Percentiles rank a stretch among this genome's conserved stretches.
phyloP scores from a whole-genome alignment of 2,888 invertebrate genomes.

The Stictocephala bisonia region DNA sequence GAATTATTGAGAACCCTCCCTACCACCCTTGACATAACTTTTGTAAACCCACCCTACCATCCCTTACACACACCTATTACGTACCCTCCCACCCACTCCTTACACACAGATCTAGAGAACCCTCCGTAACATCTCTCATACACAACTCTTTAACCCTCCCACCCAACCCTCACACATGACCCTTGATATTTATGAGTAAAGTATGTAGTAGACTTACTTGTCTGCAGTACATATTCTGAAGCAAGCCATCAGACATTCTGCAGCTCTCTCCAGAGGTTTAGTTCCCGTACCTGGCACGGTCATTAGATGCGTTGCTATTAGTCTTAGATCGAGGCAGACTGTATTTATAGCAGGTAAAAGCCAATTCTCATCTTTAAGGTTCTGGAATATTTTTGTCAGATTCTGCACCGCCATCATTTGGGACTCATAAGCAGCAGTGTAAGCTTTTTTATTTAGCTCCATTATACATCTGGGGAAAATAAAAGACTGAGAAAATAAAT shows the following conservation, averaged over 20 bases:
- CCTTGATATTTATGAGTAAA: no score
- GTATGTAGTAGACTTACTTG: slow-evolving; percentile 68
- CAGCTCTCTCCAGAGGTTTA: slow-evolving; percentile 83
- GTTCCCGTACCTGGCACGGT: slow-evolving; percentile 25
- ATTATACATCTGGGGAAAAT: slow-evolving; percentile 66
- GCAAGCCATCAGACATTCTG: slow-evolving; percentile 91
- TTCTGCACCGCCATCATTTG: slow-evolving; percentile 83
- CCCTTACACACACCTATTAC: no score
- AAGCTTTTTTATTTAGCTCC: slow-evolving; percentile 66
- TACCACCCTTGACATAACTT: no score
- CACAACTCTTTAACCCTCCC: no score
- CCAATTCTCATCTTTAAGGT: slow-evolving; percentile 96
- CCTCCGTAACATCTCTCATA: no score
- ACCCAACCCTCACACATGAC: no score
- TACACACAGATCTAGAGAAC: no score
- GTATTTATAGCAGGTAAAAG: slow-evolving; percentile 93
- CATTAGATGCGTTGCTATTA: slow-evolving; percentile 86
- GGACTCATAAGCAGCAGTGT: slow-evolving; percentile 76
- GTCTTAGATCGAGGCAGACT: slow-evolving; percentile 87
- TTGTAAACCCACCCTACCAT: no score
- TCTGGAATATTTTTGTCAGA: slow-evolving; percentile 84
- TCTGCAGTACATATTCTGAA: slow-evolving; percentile 96
- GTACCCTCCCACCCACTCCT: no score
- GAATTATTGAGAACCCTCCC: no score
- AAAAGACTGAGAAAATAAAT: slow-evolving; percentile 13